Evolutionary conservation across 2,113 vertebrate species (phyloP), one percentile per base, ranked within the genome.

Genomic region (Campylomormyrus tamandua): DNA sequence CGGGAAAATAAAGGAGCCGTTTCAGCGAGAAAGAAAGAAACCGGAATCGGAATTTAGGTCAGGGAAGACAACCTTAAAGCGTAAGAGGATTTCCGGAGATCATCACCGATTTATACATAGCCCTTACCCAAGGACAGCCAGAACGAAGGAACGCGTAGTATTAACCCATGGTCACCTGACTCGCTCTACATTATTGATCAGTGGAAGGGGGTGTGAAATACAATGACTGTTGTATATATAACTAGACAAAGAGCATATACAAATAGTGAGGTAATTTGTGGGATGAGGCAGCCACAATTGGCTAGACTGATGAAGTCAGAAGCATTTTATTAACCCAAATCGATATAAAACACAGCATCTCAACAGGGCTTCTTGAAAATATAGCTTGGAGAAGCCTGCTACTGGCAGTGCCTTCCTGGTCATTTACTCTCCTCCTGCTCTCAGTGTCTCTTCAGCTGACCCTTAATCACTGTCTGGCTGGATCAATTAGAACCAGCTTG

Each of bases 391-490:
- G 48, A 84, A n/a, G 3, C 8, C 83, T 4, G 4, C 0, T 10
- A 46, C 45, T 11, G n/a, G 45, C 45, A 84, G 1, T 5, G 11
- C 45, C 8, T 46, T 83, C 17, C 45, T 48, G 10, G 5, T 45
- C 24, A 84, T 45, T 84, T 48, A 48, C 42, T 48, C 3, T 48
- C 9, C 17, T n/a, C 45, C 17, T 48, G 3, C 77, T 83, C 39
- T 21, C 77, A 21, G 5, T 19, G 39, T 7, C 7, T 84, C 24
- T 84, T 4, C 45, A 4, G 83, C 24, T 24, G 83, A 84, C 45
- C 83, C 83, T 84, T 84, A 84, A 84, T 84, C 83, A 46, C 83
- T 84, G 39, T 84, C 83, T 46, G 39, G 45, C 39, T 84, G 17
- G 39, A 84, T 84, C 74, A 80, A 84, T 84, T 42, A 84, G 42